Evolutionary conservation across 2,113 vertebrate species (phyloP).

Genomic region (Oryzias woworae): DNA sequence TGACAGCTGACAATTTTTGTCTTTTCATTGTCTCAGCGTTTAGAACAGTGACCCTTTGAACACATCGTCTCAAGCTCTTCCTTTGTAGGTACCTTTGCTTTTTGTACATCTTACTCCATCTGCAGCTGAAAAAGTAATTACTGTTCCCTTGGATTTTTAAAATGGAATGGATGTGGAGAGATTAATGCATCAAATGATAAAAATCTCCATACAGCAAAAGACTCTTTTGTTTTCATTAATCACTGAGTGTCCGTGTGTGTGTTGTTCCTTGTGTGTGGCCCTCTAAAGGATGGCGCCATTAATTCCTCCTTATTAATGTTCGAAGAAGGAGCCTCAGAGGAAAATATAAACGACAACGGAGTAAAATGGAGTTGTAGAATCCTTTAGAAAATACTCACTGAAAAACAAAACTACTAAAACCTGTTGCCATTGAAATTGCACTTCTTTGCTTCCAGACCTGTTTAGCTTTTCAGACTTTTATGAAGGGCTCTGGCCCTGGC

Average conservation of each 20-base stretch:
- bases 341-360: background rate
- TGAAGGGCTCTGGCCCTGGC: too few species aligned
- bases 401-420: too few species aligned
- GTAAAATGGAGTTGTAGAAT: background rate
- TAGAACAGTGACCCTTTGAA: background rate
- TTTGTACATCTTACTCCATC: background rate
- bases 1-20: background rate
- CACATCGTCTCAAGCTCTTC: background rate
- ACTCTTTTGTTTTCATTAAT: constrained; percentile 61
- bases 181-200: constrained; percentile 44
- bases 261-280: background rate
- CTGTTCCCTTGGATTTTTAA: background rate
- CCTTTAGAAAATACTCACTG: too few species aligned
- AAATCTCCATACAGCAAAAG: constrained; percentile 47
- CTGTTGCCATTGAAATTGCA: too few species aligned
- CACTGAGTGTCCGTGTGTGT: constrained; percentile 16
- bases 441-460: too few species aligned
- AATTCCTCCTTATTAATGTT: background rate
- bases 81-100: background rate
- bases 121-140: background rate
- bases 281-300: background rate
- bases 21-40: background rate
- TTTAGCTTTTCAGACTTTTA: too few species aligned
- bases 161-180: constrained; percentile 5
- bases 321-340: background rate